Evolutionary conservation across 1,140 invertebrate genomes (phyloP).

Genomic region (Thaumetopoea pityocampa): DNA sequence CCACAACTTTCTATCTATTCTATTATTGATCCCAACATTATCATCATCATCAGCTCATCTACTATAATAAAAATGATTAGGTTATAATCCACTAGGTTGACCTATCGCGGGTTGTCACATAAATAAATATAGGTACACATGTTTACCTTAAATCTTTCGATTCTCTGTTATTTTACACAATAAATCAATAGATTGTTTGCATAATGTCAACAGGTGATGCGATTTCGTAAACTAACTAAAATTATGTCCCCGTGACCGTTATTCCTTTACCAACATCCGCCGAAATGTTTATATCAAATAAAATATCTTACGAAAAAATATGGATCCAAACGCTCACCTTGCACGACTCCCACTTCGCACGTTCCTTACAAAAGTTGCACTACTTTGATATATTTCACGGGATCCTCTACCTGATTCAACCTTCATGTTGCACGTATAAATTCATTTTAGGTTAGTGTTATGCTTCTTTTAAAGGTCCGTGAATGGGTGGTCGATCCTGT

Average conservation of each 20-base stretch:
- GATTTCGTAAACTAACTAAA: constrained; percentile 2
- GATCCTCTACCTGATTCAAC: constrained; percentile 58
- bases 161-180: too few relatives aligned
- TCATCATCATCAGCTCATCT: too few relatives aligned
- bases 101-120: too few relatives aligned
- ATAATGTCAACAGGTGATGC: constrained; percentile 2
- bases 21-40: too few relatives aligned
- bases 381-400: constrained; percentile 66
- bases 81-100: too few relatives aligned
- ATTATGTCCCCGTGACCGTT: not conserved
- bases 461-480: constrained; percentile 25
- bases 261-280: constrained; percentile 19
- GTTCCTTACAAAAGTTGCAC: constrained; percentile 67
- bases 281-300: constrained; percentile 29
- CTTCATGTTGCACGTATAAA: constrained; percentile 40
- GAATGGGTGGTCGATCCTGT: constrained; percentile 46
- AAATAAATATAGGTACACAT: too few relatives aligned
- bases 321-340: constrained; percentile 50
- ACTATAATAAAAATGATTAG: too few relatives aligned
- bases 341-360: constrained; percentile 62
- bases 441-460: constrained; percentile 32
- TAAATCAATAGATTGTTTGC: too few relatives aligned
- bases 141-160: too few relatives aligned
- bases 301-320: constrained; percentile 47
- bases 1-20: too few relatives aligned